Evolutionary conservation across 2,888 invertebrate species (phyloP), one percentile per base, ranked within the genome.

Genomic region (Philaethria dido): DNA sequence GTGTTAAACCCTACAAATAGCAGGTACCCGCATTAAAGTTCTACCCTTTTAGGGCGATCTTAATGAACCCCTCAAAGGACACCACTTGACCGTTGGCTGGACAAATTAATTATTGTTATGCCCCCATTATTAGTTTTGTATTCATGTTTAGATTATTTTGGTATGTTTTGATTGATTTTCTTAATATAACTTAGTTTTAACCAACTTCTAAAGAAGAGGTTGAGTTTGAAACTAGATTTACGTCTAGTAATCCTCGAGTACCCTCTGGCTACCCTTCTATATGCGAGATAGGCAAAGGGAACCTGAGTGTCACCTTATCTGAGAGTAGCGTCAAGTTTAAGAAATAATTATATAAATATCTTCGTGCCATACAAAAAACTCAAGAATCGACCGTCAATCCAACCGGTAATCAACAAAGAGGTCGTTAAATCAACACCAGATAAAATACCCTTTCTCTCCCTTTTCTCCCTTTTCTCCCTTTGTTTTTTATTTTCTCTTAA

Each of bases 401-500:
- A 69, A 61, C 57, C 63, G 68, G 69, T 68, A 73, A 73, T 73
- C 69, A 73, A 73, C 73, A 73, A 73, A 71, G 70, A 64, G 52
- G 81, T 90, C 88, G 88, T 87, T 84, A 87, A 90, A 90, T 91
- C 91, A 90, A 85, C 83, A 80, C 77, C 79, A 82, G 88, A 89
- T 89, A 88, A 90, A 88, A 81, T 76, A 74, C 75, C 74, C 73
- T 75, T 69, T 75, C n/a, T 65, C 68, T 76, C 79, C 80, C 81
- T 87, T 89, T 88, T n/a, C n/a, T 74, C 75, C 74, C 73, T 75
- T 69, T 75, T 65, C 68, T 76, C 79, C 80, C 81, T 87, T 89
- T 88, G 86, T 86, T 79, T 81, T 88, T 89, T 91, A 88, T 90
- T 91, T 92, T 91, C 91, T 92, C 90, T 92, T 92, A 91, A 92